phyloP scores from a whole-genome alignment of 1,140 invertebrate species.

The Mizuhopecten yessoensis region DNA sequence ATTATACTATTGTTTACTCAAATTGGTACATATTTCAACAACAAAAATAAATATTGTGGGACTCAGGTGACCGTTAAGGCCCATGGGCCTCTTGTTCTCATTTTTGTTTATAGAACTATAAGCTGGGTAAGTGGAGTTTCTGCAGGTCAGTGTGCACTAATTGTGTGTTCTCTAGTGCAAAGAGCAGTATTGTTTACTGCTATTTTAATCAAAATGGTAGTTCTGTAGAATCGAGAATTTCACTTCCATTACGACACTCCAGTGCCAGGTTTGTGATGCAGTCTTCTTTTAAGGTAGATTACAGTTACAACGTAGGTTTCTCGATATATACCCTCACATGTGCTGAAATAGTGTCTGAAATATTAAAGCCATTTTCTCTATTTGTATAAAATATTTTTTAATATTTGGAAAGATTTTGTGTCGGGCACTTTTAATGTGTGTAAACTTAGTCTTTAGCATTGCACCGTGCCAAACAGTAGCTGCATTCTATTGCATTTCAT shows the following conservation, averaged over 20 bases:
- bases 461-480: constrained; percentile 1
- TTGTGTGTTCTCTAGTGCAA: background rate
- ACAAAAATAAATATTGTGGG: too few relatives aligned
- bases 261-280: background rate
- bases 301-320: background rate
- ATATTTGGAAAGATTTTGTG: background rate
- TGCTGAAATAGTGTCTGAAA: background rate
- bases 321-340: background rate
- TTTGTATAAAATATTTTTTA: constrained; percentile 2
- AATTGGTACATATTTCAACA: too few relatives aligned
- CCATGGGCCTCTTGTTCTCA: too few relatives aligned
- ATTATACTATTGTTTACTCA: too few relatives aligned
- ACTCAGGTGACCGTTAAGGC: too few relatives aligned
- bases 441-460: constrained; percentile 28
- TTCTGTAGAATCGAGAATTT: background rate
- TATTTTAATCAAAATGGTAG: background rate
- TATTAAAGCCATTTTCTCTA: background rate
- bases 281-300: background rate
- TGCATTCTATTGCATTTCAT: background rate
- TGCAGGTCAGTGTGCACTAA: background rate
- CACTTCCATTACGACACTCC: background rate
- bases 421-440: constrained; percentile 9
- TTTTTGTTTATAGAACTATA: too few relatives aligned
- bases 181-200: background rate
- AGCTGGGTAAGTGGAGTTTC: background rate